A percentile compares a stretch with the other conserved stretches of the same genome.
Conservation (phyloP, 2,888 invertebrate genomes). For the Colletes collaris region DNA sequence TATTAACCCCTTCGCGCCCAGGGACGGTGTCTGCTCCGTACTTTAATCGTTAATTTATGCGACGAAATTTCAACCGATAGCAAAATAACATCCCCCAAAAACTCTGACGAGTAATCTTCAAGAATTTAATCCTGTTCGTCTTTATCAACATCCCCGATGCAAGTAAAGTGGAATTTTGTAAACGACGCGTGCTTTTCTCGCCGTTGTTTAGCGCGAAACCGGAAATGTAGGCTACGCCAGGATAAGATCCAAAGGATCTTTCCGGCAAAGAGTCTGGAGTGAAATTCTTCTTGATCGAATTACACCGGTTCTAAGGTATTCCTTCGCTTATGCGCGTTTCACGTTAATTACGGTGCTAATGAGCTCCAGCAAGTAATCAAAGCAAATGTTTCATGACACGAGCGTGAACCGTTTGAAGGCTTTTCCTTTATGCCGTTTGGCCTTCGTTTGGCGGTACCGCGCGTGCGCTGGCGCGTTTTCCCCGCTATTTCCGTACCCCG, state of each 20-base stretch:
- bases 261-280: background rate
- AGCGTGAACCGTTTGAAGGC: conserved; percentile 39
- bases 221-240: background rate
- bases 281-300: conserved; percentile 34
- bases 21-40: too few relatives aligned
- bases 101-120: too few relatives aligned
- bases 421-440: conserved; percentile 32
- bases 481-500: background rate
- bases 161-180: too few relatives aligned
- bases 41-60: too few relatives aligned
- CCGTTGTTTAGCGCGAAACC: background rate
- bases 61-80: too few relatives aligned
- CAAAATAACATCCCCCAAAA: too few relatives aligned
- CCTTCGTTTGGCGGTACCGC: conserved; percentile 15
- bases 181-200: background rate
- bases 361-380: conserved; percentile 50
- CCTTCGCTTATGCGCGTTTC: conserved; percentile 8
- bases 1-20: too few relatives aligned
- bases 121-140: too few relatives aligned
- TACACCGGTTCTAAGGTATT: conserved; percentile 4
- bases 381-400: conserved; percentile 46
- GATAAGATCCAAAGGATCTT: conserved; percentile 1
- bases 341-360: conserved; percentile 49
- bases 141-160: too few relatives aligned
- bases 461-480: conserved; percentile 1